Evolutionary conservation across 2,888 invertebrate species (phyloP).

Genomic region (Diplolepis rosae): DNA sequence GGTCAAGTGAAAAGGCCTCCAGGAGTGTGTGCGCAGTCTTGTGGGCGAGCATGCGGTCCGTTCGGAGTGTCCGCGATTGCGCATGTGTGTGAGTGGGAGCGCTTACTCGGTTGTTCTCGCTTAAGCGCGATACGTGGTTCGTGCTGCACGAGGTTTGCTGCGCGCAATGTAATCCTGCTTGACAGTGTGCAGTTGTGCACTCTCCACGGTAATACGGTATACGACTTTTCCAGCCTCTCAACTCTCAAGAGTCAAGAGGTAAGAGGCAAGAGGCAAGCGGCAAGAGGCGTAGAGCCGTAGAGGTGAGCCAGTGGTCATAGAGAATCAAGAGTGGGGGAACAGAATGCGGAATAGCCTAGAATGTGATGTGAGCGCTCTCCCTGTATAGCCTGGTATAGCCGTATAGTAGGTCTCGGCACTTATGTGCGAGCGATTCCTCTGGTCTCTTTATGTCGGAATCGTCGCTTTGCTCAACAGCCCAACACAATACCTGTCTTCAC

Average conservation of each 20-base stretch:
- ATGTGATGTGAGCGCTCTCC: constrained; percentile 71
- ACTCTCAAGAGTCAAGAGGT: no score
- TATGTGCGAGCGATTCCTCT: constrained; percentile 41
- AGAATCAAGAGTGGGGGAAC: constrained; percentile 68
- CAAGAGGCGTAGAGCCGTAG: constrained; percentile 60
- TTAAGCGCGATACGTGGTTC: constrained; percentile 26
- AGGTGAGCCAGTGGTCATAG: constrained; percentile 67
- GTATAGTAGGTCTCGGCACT: constrained; percentile 45
- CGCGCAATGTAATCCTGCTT: background rate
- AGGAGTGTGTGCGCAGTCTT: constrained; percentile 33
- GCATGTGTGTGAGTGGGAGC: constrained; percentile 31
- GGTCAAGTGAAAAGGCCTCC: background rate
- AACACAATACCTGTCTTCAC: constrained; percentile 35
- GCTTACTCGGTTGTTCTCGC: constrained; percentile 36
- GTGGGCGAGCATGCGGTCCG: constrained; percentile 31
- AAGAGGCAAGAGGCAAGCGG: no score
- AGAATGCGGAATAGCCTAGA: constrained; percentile 75
- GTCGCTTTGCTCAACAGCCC: constrained; percentile 41
- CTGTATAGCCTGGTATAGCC: no score
- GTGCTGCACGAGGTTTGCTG: background rate
- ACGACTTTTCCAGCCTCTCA: constrained; percentile 64
- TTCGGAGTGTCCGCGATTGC: background rate
- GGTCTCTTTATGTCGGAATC: constrained; percentile 37
- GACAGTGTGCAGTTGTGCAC: constrained; percentile 38
- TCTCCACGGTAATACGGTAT: constrained; percentile 53